Base-by-base conservation (phyloP, 2,113 vertebrate genomes). In the Melanostigma gelatinosum region DNA sequence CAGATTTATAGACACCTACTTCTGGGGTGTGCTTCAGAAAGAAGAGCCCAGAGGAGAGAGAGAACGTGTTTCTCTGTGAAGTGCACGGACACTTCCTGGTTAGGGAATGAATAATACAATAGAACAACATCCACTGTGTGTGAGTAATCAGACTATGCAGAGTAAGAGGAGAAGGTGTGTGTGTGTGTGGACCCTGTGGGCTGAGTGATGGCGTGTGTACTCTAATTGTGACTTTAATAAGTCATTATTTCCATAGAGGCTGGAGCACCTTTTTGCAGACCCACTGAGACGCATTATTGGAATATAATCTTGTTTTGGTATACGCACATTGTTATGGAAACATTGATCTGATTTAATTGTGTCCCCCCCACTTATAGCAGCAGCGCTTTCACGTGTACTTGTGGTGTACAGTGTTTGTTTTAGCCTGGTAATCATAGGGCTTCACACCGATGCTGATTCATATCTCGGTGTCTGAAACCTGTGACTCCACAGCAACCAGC, bases 161-260 rank as follows among this genome's bases (percentile, higher is more conserved):
- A 55, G 34, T 15, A 36, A 38, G 29, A 63, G 72, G 32, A 32
- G 32, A 32, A 32, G 3, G 50, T n/a, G 22, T 10, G 34, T 63
- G 46, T 50, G 58, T 61, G 63, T 68, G n/a, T n/a, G 46, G 2
- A 52, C 60, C 72, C 60, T 60, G 36, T 72, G 57, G 48, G 52
- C 69, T 55, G 16, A 32, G 50, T 64, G 65, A 52, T 73, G 55
- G 44, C 71, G 84, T 72, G 74, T 85, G 60, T 79, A 79, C n/a
- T 83, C 72, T 89, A 67, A 89, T 88, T 15, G 52, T 67, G 80
- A 80, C 67, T 77, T 86, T 84, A 84, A 92, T 88, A 88, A 79
- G 76, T 76, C 76, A 81, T 89, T 64, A 77, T 82, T 88, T 88
- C 67, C 75, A 58, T 52, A 38, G 58, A 62, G 42, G 65, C 65